Base-by-base conservation (phyloP, 2,113 vertebrate genomes). In the Gracilinanus agilis region DNA sequence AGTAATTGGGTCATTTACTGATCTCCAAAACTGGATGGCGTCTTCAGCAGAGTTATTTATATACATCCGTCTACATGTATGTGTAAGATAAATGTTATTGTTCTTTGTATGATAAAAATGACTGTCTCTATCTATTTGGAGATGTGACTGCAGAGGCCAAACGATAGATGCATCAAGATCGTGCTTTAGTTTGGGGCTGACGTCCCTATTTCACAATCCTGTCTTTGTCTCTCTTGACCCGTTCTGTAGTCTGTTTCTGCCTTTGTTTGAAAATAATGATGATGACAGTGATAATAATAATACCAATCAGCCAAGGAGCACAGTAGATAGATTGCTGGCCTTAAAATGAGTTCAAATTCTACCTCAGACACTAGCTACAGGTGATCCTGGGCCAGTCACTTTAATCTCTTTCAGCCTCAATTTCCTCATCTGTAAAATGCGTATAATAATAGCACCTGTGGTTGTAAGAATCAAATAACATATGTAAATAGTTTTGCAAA, bases 1-100 rank as follows among this genome's bases (percentile, higher is more conserved):
- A 93, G 94, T 93, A 93, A 92, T 9, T 54, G 54, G 56, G 89
- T 94, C 90, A 55, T 53, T 90, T 89, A 90, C 44, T 55, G 67
- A 93, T 92, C 53, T 93, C 93, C 88, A 55, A 94, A 94, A 53
- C 24, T 58, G 13, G 88, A 16, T 23, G 54, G 27, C 29, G 49
- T 53, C 44, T 83, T 83, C 16, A 40, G n/a, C 19, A 83, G 10
- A 5, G 34, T 40, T 67, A 24, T 54, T 83, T 88, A 24, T 27
- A 2, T 19, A 16, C 0, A 1, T 54, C 67, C 29, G 55, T 34
- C 3, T 1, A 9, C 1, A 0, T 3, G 34, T 9, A 27, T 10
- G 13, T 55, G 40, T 40, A 83, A 40, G 67, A 83, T 83, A 83
- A 23, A 75, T 40, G n/a, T 75, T 19, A 40, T 83, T 90, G 29